Base-by-base conservation (phyloP, 1,140 invertebrate species). In the Helicoverpa armigera region DNA sequence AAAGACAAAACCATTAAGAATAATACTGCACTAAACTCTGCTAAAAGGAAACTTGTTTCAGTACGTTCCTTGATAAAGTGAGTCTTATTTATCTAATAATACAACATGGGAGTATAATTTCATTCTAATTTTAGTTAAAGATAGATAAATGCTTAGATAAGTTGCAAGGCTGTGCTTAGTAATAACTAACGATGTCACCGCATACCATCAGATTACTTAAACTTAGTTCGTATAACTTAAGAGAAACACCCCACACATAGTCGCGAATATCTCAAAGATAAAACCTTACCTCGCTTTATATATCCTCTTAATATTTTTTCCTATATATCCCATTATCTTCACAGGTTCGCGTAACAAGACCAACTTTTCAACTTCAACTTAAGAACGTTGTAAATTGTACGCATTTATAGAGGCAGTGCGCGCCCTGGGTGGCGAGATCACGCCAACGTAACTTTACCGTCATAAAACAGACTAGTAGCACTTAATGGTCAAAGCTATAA, bases 341-440 rank as follows among this genome's bases (percentile, higher is more conserved):
- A 58, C 29, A 50, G 63, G 67, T 73, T 78, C 67, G 73, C 63
- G 50, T 82, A 82, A 89, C 86, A 86, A 83, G 61, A 69, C 72
- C 63, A 88, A 91, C 87, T 91, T 91, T 90, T 92, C 91, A 91
- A 92, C 87, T 90, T 91, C 87, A 88, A 86, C 80, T 88, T 88
- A 89, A 86, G 88, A 87, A 86, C 82, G 86, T 88, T 89, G 87
- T 92, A 92, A 92, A 92, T 91, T 88, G 90, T 90, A 84, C 79
- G 85, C 91, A 91, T 91, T 92, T 92, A 91, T 91, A 88, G 87
- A 84, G 84, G 80, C 86, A 82, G 87, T 84, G 83, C 72, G 73
- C 90, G 87, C 88, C 86, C 83, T 92, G 91, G 91, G 91, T 92
- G 91, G 91, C 86, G 85, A 75, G 61, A n/a, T 18, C 35, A 67